Conservation (phyloP, 1,140 invertebrate genomes). For the Drosophila simulans region DNA sequence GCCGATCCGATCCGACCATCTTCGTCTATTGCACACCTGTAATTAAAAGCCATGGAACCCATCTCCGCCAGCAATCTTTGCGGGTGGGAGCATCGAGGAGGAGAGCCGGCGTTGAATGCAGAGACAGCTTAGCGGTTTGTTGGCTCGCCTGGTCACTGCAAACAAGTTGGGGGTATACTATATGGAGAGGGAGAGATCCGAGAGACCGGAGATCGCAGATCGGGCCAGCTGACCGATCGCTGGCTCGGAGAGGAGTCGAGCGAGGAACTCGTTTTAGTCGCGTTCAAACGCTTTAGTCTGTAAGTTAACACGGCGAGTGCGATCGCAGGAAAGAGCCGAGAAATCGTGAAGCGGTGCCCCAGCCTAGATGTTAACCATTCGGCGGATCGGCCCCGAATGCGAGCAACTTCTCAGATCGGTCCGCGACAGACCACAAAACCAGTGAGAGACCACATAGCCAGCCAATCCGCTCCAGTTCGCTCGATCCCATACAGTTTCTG, state of each 20-base stretch:
- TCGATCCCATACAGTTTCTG: not conserved
- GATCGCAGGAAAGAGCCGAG: conserved; percentile 54
- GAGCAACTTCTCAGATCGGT: conserved; percentile 64
- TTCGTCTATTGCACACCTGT: conserved; percentile 43
- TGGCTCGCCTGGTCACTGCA: conserved; percentile 24
- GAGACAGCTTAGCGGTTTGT: conserved; percentile 1
- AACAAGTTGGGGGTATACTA: conserved; percentile 42
- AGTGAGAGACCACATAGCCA: conserved; percentile 11
- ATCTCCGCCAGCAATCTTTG: conserved; percentile 13
- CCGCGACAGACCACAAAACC: conserved; percentile 14
- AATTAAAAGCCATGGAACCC: conserved; percentile 55
- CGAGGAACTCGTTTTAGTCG: conserved; percentile 77
- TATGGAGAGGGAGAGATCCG: conserved; percentile 8
- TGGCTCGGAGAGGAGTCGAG: conserved; percentile 61
- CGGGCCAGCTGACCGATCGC: conserved; percentile 55
- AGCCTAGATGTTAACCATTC: conserved; percentile 57
- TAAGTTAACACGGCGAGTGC: conserved; percentile 69
- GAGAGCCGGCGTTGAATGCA: conserved; percentile 32
- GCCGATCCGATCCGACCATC: conserved; percentile 24
- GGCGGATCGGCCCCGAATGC: conserved; percentile 53
- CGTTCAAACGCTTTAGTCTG: conserved; percentile 83
- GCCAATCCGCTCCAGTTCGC: conserved; percentile 12
- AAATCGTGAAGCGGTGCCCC: conserved; percentile 36
- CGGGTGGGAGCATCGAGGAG: conserved; percentile 19
- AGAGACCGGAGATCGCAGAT: conserved; percentile 4